Base-by-base conservation (phyloP, 2,113 vertebrate species). In the Cettia cetti region DNA sequence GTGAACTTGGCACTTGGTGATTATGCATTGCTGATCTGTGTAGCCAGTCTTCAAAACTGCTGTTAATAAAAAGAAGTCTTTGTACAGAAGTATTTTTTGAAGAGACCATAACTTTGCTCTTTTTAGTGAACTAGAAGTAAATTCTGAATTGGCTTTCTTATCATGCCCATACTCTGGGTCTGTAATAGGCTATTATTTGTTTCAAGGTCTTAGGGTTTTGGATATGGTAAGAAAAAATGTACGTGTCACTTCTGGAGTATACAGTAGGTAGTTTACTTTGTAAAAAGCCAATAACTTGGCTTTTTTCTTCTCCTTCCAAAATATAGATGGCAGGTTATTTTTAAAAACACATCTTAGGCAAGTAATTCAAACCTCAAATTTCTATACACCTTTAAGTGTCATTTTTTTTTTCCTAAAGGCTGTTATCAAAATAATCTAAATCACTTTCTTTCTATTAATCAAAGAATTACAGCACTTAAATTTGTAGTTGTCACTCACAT, bases 401-500 rank as follows among this genome's bases (percentile, higher is more conserved):
- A 95, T 96, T 96, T 97, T 92, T 90, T 90, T 40, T 40, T 91
- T 78, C 90, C 96, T 93, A 94, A 94, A 97, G 97, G 97, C 95
- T 98, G 90, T 97, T 98, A 97, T 97, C 97, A 97, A 97, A 97
- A 97, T 97, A 96, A 97, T 96, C 96, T 95, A 96, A 97, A 97
- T 96, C 96, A 97, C 90, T 97, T 96, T 95, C 96, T 95, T 96
- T 97, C 94, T 94, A 97, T 97, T 97, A 97, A 98, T 97, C 97
- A 97, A 97, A 97, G 97, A 97, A 97, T 97, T 97, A 97, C 91
- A 96, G 95, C 96, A 96, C 96, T 97, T 97, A 97, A 97, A 97
- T 97, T 98, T 98, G 97, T 97, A 97, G 97, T 95, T 97, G 97
- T 98, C 97, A 97, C 96, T 98, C 97, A 97, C 66, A 82, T 78